These are phyloP conservation scores for Gulo gulo DNA, from an alignment of 2,113 vertebrate species.

Conservation along the genomic window DNA sequence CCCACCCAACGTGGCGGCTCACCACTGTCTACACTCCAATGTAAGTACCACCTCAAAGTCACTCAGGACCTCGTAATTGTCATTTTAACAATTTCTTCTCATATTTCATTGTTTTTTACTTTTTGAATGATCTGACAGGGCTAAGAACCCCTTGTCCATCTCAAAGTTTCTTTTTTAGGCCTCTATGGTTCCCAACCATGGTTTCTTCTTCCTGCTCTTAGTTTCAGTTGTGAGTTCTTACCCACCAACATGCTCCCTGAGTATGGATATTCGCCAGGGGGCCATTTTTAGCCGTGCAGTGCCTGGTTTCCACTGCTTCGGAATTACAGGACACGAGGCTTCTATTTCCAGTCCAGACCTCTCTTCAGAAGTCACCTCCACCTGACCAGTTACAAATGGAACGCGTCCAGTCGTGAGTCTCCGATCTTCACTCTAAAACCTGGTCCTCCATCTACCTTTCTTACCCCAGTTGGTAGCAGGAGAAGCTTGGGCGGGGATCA, in stretches of 20 bases:
- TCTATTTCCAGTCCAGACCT: background rate
- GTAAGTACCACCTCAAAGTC: slow-evolving; percentile 6
- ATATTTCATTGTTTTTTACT: slow-evolving; percentile 39
- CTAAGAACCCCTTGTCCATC: background rate
- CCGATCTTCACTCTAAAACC: background rate
- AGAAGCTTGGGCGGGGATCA: background rate
- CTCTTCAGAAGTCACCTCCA: background rate
- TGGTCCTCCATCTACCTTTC: background rate
- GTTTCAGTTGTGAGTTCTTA: background rate
- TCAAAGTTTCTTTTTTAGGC: background rate
- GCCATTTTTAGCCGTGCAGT: background rate
- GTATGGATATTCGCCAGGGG: background rate
- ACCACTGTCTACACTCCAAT: background rate
- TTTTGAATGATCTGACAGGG: slow-evolving; percentile 40
- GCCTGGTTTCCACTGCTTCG: background rate
- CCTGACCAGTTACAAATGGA: background rate
- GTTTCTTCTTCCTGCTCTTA: background rate
- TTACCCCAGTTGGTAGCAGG: background rate
- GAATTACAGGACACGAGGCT: background rate
- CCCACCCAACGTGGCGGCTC: rapidly evolving
- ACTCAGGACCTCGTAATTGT: slow-evolving; percentile 7
- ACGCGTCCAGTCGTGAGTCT: background rate
- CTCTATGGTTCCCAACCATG: background rate
- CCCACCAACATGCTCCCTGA: background rate
- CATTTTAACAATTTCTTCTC: slow-evolving; percentile 11